phyloP scores from a whole-genome alignment of 2,797 vertebrate genomes.

The Cyprinodon diabolis region DNA sequence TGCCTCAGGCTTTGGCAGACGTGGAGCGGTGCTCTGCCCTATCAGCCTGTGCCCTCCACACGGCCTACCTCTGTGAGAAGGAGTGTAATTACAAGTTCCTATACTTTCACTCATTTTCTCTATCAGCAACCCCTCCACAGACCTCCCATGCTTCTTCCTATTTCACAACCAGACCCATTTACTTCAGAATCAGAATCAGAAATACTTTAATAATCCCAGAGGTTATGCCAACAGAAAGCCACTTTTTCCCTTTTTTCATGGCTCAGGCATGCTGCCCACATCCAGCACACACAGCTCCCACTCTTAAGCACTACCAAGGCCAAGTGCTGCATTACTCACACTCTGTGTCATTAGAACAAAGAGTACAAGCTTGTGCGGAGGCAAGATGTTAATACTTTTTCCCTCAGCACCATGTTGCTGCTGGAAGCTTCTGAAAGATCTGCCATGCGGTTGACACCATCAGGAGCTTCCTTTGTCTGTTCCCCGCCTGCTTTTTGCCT shows the following conservation, averaged over 20 bases:
- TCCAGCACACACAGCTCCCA: slow-evolving; percentile 8
- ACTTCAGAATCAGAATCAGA: too few species aligned
- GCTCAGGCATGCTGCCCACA: slow-evolving; percentile 19
- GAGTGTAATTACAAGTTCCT: slow-evolving; percentile 59
- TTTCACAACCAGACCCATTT: slow-evolving; percentile 46
- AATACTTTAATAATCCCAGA: too few species aligned
- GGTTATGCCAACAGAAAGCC: slow-evolving; percentile 40
- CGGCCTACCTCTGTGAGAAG: slow-evolving; percentile 39
- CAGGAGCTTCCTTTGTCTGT: slow-evolving; percentile 18
- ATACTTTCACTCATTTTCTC: background rate
- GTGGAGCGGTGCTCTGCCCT: background rate
- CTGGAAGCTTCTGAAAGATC: slow-evolving; percentile 30
- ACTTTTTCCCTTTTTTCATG: slow-evolving; percentile 3
- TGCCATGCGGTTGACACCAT: background rate
- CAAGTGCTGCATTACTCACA: slow-evolving; percentile 57
- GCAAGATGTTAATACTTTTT: slow-evolving; percentile 25
- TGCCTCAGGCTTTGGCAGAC: slow-evolving; percentile 9
- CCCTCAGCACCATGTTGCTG: background rate
- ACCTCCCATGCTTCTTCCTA: slow-evolving; percentile 40
- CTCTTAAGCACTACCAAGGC: slow-evolving; percentile 47
- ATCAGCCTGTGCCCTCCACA: slow-evolving; percentile 15
- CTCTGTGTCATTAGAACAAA: slow-evolving; percentile 37
- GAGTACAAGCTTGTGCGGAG: slow-evolving; percentile 17
- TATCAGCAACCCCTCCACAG: slow-evolving; percentile 5
- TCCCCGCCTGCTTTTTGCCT: slow-evolving; percentile 2